Evolutionary conservation across 2,113 vertebrate species (phyloP).

Genomic region (Cryptomyrus ogoouensis): DNA sequence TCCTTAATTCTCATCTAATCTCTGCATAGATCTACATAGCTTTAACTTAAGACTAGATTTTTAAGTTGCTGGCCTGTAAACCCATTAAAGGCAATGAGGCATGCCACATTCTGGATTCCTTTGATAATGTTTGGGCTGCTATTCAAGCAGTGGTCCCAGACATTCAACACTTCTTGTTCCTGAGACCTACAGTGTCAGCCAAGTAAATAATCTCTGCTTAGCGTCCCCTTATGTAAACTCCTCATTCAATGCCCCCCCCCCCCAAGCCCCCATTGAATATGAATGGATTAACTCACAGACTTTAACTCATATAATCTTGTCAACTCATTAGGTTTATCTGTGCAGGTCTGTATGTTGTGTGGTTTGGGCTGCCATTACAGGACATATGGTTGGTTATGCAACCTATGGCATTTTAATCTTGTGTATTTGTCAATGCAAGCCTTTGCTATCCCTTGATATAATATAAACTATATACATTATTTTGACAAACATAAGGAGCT

Average conservation of each 20-base stretch:
- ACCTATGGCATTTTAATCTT: not conserved
- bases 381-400: not conserved
- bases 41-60: not conserved
- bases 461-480: not conserved
- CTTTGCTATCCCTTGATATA: not conserved
- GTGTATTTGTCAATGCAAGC: not conserved
- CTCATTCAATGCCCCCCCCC: not conserved
- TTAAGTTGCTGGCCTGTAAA: not conserved
- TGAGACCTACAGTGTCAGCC: not conserved
- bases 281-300: not conserved
- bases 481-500: not conserved
- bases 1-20: not conserved
- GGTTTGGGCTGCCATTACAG: not conserved
- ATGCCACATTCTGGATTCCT: slow-evolving; percentile 12
- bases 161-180: slow-evolving; percentile 4
- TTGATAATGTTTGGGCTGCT: slow-evolving; percentile 6
- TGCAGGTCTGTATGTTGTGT: not conserved
- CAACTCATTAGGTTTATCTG: not conserved
- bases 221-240: not conserved
- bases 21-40: not conserved
- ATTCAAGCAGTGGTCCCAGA: not conserved
- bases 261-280: not conserved
- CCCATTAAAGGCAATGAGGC: not conserved
- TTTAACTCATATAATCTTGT: slow-evolving; percentile 8
- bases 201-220: not conserved